phyloP scores from a whole-genome alignment of 2,113 vertebrate species.

The Cranoglanis bouderius region DNA sequence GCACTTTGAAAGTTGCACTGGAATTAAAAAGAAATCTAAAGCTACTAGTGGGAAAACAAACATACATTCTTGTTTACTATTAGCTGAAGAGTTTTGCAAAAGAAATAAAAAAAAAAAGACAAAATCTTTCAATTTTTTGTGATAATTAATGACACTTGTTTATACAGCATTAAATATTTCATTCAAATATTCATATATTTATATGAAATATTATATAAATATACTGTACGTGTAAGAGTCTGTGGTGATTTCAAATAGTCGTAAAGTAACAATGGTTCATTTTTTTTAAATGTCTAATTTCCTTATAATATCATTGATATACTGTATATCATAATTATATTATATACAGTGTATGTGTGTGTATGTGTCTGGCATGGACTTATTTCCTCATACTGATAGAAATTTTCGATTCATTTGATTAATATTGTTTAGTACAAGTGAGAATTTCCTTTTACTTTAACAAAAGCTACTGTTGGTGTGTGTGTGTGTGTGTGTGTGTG shows the following conservation, averaged over 20 bases:
- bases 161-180: neutral
- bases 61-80: neutral
- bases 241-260: too few relatives aligned
- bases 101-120: too few relatives aligned
- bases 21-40: neutral
- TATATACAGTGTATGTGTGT: neutral
- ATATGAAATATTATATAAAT: too few relatives aligned
- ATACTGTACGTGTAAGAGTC: too few relatives aligned
- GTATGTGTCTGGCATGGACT: neutral
- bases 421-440: neutral
- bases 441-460: neutral
- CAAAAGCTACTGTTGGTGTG: neutral
- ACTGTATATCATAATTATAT: neutral
- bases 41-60: neutral
- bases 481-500: neutral
- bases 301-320: neutral
- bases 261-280: too few relatives aligned
- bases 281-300: neutral
- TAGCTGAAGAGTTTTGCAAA: too few relatives aligned
- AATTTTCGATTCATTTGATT: neutral
- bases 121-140: neutral
- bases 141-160: neutral
- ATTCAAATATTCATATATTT: neutral
- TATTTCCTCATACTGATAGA: neutral
- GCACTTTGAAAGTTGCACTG: neutral